phyloP scores from a whole-genome alignment of 2,797 vertebrate species.

The Adelosebastes latens region DNA sequence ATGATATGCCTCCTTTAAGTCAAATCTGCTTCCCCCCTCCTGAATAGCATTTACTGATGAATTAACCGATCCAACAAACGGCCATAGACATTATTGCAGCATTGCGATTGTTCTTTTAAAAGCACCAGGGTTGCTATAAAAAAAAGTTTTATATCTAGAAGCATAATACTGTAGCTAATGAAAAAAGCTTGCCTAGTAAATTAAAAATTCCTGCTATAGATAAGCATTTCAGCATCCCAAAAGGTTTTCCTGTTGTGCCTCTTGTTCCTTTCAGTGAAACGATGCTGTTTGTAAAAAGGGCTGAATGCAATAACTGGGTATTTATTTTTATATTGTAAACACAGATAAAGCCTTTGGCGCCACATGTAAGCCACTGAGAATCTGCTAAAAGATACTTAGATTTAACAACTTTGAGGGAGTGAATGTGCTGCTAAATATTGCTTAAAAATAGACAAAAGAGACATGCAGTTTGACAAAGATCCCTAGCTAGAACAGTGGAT shows the following conservation, averaged over 20 bases:
- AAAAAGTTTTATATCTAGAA: not conserved
- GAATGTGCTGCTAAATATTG: conserved; percentile 16
- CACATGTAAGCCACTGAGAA: conserved; percentile 33
- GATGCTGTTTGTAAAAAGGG: conserved; percentile 21
- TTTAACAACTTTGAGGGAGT: conserved; percentile 12
- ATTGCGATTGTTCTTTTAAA: not conserved
- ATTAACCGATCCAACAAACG: not conserved
- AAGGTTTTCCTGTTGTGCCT: not conserved
- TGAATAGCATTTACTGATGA: not conserved
- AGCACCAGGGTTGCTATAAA: not conserved
- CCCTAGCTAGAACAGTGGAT: not conserved
- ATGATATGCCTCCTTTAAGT: not conserved
- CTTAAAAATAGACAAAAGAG: conserved; percentile 36
- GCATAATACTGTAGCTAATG: not conserved
- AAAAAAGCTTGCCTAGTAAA: not conserved
- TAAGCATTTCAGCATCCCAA: conserved; percentile 1
- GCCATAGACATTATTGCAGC: not conserved
- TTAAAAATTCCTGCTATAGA: not conserved
- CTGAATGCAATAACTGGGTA: conserved; percentile 34
- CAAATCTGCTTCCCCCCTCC: not conserved
- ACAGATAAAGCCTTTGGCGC: conserved; percentile 29
- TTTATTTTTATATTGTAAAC: conserved; percentile 51
- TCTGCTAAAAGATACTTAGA: not conserved
- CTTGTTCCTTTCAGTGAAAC: conserved; percentile 17
- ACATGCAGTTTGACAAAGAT: conserved; percentile 17